Evolutionary conservation across 2,113 vertebrate species (phyloP).

Genomic region (Anhinga rufa): DNA sequence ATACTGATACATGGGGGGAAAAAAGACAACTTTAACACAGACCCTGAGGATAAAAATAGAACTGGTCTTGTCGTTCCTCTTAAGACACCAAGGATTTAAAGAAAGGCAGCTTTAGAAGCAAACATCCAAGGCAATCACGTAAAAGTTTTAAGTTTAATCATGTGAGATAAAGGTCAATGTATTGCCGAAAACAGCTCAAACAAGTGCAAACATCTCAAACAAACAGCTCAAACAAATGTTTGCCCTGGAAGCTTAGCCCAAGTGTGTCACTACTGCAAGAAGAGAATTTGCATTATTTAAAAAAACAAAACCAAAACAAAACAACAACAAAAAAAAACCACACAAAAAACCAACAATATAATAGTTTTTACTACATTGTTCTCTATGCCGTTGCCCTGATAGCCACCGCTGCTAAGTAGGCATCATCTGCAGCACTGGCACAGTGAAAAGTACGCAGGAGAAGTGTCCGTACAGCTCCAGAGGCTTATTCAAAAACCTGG

Average conservation of each 20-base stretch:
- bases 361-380: not conserved
- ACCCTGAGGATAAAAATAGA: not conserved
- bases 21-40: not conserved
- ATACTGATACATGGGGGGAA: not conserved
- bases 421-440: not conserved
- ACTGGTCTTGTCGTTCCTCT: not conserved
- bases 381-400: not conserved
- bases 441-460: not conserved
- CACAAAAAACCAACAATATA: no score
- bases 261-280: not conserved
- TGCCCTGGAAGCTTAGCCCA: not conserved
- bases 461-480: not conserved
- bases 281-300: not conserved
- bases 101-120: not conserved
- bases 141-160: not conserved
- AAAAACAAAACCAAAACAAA: no score
- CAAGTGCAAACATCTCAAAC: not conserved
- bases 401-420: not conserved
- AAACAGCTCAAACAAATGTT: not conserved
- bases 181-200: not conserved
- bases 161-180: constrained; percentile 1
- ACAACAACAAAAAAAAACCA: no score
- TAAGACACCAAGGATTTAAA: not conserved
- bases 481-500: not conserved
- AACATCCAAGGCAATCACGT: not conserved